Percentiles rank a stretch among this genome's conserved stretches.
Conservation (phyloP, 1,140 invertebrate genomes). For the Piezodorus guildinii region DNA sequence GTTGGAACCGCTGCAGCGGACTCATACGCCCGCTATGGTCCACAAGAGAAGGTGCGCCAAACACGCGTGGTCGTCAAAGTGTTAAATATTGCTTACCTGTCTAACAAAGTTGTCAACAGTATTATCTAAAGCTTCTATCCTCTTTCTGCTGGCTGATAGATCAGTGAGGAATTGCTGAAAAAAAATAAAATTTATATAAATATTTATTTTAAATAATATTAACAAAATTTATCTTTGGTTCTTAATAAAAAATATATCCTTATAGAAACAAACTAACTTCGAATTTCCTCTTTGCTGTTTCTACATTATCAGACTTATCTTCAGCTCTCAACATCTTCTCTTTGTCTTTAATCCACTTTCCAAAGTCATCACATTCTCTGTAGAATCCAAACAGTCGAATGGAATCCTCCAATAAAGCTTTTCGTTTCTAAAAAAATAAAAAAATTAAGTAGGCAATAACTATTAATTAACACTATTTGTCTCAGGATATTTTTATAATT, state of each 20-base stretch:
- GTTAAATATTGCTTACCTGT: constrained; percentile 8
- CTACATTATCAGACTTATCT: constrained; percentile 79
- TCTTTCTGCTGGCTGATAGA: constrained; percentile 78
- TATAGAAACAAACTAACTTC: constrained; percentile 45
- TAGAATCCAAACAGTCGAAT: constrained; percentile 89
- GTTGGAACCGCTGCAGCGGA: too few relatives aligned
- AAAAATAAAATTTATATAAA: constrained; percentile 15
- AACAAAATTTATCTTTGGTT: not conserved
- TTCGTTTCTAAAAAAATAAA: constrained; percentile 43
- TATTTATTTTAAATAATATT: not conserved
- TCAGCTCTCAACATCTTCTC: constrained; percentile 76
- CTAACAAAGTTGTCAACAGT: constrained; percentile 76
- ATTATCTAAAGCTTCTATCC: constrained; percentile 78
- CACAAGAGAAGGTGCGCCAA: too few relatives aligned
- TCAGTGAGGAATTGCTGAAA: constrained; percentile 86
- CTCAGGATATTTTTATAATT: too few relatives aligned
- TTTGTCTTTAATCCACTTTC: constrained; percentile 94
- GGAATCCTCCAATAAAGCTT: constrained; percentile 78
- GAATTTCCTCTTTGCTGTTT: constrained; percentile 87
- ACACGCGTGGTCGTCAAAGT: too few relatives aligned
- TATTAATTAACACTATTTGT: too few relatives aligned
- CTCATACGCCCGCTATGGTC: too few relatives aligned
- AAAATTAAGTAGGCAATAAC: too few relatives aligned
- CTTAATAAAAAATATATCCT: constrained; percentile 5
- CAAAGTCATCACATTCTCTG: constrained; percentile 95